Evolutionary conservation across 2,113 vertebrate species (phyloP).

Genomic region (Hippocampus zosterae): DNA sequence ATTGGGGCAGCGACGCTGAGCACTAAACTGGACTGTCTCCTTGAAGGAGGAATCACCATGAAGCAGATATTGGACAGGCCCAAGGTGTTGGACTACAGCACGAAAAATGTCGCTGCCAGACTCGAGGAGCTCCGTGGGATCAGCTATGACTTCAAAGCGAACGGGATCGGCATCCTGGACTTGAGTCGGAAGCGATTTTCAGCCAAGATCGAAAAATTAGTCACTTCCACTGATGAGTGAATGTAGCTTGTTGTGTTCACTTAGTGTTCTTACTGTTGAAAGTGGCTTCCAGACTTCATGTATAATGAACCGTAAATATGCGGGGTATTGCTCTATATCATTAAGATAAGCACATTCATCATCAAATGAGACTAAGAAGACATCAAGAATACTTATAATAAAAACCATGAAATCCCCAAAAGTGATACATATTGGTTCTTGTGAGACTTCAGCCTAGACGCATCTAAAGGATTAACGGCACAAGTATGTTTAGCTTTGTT

Average conservation of each 20-base stretch:
- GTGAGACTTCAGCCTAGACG: too few relatives aligned
- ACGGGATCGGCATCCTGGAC: constrained; percentile 69
- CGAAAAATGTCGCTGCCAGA: constrained; percentile 61
- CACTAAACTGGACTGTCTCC: constrained; percentile 72
- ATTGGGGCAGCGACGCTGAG: constrained; percentile 62
- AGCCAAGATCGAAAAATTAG: constrained; percentile 67
- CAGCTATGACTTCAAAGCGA: constrained; percentile 70
- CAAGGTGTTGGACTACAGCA: constrained; percentile 70
- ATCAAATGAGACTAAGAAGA: too few relatives aligned
- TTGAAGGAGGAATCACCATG: constrained; percentile 65
- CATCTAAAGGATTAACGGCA: too few relatives aligned
- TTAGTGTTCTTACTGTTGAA: background rate
- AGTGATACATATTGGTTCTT: too few relatives aligned
- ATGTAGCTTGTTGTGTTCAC: background rate
- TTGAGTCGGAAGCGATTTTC: constrained; percentile 69
- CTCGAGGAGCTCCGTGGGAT: constrained; percentile 60
- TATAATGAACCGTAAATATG: too few relatives aligned
- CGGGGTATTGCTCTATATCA: too few relatives aligned
- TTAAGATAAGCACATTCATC: too few relatives aligned
- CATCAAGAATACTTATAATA: too few relatives aligned
- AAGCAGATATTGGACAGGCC: constrained; percentile 66
- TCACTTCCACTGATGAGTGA: constrained; percentile 10
- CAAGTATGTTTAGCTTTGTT: too few relatives aligned
- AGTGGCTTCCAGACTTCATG: background rate
- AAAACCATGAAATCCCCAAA: too few relatives aligned